Conservation (phyloP, 2,113 vertebrate genomes). For the Lonchura striata region DNA sequence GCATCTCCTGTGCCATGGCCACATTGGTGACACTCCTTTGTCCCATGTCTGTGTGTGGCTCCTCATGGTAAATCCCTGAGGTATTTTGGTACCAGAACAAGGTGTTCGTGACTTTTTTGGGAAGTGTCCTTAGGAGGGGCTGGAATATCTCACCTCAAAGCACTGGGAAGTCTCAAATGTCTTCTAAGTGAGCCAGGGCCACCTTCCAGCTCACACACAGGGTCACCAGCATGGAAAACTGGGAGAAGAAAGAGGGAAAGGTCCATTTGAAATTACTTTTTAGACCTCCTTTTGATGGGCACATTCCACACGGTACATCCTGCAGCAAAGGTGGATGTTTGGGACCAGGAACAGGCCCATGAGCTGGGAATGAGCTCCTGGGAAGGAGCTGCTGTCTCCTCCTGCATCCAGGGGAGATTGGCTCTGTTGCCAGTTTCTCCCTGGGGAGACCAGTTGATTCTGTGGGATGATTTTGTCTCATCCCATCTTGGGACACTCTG, state of each 20-base stretch:
- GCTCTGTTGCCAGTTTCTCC: not conserved
- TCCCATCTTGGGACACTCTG: not conserved
- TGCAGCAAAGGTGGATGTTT: fast-evolving
- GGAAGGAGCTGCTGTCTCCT: not conserved
- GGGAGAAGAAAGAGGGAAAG: not conserved
- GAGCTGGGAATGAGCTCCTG: not conserved
- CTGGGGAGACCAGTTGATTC: fast-evolving
- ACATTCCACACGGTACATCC: fast-evolving
- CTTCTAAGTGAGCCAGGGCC: not conserved
- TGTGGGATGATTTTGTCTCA: not conserved
- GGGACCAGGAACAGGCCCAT: not conserved
- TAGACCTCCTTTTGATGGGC: not conserved
- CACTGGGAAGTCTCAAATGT: not conserved
- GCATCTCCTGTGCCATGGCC: fast-evolving
- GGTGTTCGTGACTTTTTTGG: not conserved
- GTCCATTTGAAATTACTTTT: not conserved
- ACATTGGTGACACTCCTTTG: not conserved
- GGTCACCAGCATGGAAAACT: not conserved
- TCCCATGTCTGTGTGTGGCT: not conserved
- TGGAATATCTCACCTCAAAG: not conserved
- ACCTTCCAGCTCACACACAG: fast-evolving
- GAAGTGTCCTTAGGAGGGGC: not conserved
- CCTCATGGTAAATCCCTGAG: not conserved
- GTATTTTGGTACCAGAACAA: not conserved
- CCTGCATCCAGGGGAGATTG: not conserved